A percentile compares a stretch with the other conserved stretches of the same genome.
These are phyloP conservation scores for Drosophila siamana DNA, from an alignment of 2,888 invertebrate genomes.

Conservation along the genomic window DNA sequence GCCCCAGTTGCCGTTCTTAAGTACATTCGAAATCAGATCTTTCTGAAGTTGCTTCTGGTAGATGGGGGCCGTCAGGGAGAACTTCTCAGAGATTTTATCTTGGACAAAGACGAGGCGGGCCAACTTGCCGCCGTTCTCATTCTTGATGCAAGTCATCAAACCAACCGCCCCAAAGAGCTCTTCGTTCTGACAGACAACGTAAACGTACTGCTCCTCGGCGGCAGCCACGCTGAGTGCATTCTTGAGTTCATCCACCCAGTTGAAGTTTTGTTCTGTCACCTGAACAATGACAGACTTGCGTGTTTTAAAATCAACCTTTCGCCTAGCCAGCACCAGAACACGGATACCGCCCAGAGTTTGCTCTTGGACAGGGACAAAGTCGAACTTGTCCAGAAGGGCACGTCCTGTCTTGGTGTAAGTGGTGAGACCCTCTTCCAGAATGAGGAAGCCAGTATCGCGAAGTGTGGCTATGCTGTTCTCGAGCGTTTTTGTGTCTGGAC, in stretches of 20 bases:
- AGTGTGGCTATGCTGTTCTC: conserved; percentile 88
- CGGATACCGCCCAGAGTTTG: conserved; percentile 89
- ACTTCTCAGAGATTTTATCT: conserved; percentile 87
- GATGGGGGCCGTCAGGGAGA: conserved; percentile 87
- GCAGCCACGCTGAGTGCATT: conserved; percentile 88
- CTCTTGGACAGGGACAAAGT: conserved; percentile 87
- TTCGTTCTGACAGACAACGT: conserved; percentile 90
- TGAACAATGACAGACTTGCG: conserved; percentile 87
- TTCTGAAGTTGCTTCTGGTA: conserved; percentile 89
- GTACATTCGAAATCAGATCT: conserved; percentile 94
- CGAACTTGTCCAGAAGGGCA: conserved; percentile 83
- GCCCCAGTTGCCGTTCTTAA: conserved; percentile 94
- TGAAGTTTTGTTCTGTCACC: conserved; percentile 89
- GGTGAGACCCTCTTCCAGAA: conserved; percentile 89
- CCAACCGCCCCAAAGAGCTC: conserved; percentile 93
- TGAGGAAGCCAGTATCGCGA: conserved; percentile 89
- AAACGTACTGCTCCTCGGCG: conserved; percentile 88
- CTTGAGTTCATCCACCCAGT: conserved; percentile 94
- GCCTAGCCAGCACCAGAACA: conserved; percentile 89
- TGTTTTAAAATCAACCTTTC: conserved; percentile 62
- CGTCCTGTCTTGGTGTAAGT: conserved; percentile 86
- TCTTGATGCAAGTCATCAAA: conserved; percentile 94
- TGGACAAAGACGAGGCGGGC: conserved; percentile 91
- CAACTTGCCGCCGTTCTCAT: conserved; percentile 93
- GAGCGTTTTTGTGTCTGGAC: conserved; percentile 87